A percentile compares a stretch with the other conserved stretches of the same genome.
phyloP scores from a whole-genome alignment of 2,797 vertebrate genomes.

The Hippopotamyrus pictus region DNA sequence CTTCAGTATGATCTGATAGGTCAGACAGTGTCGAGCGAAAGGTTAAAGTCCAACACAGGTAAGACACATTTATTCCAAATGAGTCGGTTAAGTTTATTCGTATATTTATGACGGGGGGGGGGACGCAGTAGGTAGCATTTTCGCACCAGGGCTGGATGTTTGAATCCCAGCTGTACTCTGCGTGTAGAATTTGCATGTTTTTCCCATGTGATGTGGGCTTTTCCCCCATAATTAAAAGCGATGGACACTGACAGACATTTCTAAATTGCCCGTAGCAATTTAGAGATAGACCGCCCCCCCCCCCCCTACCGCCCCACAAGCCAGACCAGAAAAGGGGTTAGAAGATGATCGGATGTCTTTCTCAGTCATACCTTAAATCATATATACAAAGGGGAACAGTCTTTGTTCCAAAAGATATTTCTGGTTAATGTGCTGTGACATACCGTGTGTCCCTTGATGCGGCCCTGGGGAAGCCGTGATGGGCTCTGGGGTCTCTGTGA shows the following conservation, averaged over 20 bases:
- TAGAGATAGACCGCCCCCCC: not conserved
- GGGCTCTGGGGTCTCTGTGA: not conserved
- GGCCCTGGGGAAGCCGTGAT: not conserved
- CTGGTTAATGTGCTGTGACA: not conserved
- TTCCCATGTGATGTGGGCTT: not conserved
- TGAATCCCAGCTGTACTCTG: not conserved
- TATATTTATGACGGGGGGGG: not conserved
- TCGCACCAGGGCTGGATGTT: not conserved
- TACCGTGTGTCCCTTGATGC: not conserved
- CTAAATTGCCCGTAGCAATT: not conserved
- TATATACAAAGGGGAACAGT: not conserved
- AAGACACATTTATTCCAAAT: not conserved
- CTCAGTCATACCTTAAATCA: not conserved
- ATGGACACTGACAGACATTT: not conserved
- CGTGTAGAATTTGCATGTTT: not conserved
- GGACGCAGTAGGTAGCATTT: not conserved
- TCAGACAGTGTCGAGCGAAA: conserved; percentile 71
- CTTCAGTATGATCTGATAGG: conserved; percentile 76
- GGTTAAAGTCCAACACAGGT: conserved; percentile 65
- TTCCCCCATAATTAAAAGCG: not conserved
- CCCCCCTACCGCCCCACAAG: not conserved
- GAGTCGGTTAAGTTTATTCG: not conserved
- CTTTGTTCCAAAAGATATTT: not conserved
- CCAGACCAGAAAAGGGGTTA: not conserved
- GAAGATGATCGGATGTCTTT: not conserved